These are phyloP conservation scores for Aplocera efformata DNA, from an alignment of 2,888 invertebrate species.

Conservation along the genomic window DNA sequence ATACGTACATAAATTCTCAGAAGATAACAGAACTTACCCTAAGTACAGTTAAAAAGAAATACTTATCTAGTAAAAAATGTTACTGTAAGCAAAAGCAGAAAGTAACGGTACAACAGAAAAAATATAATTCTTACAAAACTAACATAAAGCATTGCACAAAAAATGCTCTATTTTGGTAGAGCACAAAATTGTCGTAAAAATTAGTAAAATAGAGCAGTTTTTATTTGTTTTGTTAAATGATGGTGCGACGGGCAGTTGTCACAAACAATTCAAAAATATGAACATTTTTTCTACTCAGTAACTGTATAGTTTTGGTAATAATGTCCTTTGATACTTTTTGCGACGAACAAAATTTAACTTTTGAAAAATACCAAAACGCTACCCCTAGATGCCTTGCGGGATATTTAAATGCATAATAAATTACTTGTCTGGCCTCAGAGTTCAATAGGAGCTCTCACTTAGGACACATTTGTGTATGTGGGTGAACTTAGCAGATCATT, in stretches of 20 bases:
- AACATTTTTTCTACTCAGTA: conserved; percentile 34
- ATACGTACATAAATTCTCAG: conserved; percentile 5
- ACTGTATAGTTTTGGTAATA: conserved; percentile 14
- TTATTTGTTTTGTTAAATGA: conserved; percentile 44
- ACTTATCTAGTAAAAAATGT: conserved; percentile 17
- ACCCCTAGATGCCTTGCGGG: too few species aligned
- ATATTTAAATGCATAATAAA: too few species aligned
- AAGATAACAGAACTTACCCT: conserved; percentile 15
- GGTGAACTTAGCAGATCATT: too few species aligned
- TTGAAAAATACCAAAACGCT: too few species aligned
- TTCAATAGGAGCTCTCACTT: too few species aligned
- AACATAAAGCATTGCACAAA: conserved; percentile 31
- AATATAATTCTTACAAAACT: conserved; percentile 27
- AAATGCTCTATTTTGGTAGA: conserved; percentile 47
- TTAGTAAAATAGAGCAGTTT: conserved; percentile 61
- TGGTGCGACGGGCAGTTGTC: conserved; percentile 24
- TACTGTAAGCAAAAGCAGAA: conserved; percentile 26
- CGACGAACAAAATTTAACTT: neutral
- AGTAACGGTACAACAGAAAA: conserved; percentile 28
- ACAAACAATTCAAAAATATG: conserved; percentile 39
- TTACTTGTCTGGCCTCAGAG: too few species aligned
- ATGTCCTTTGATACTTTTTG: conserved; percentile 11
- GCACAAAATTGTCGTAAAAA: conserved; percentile 45
- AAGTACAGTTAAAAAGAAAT: neutral
- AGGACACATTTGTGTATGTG: too few species aligned